Percentiles rank a stretch among this genome's conserved stretches.
phyloP scores from a whole-genome alignment of 2,888 invertebrate genomes.

The Scelioninae gen. 2 region DNA sequence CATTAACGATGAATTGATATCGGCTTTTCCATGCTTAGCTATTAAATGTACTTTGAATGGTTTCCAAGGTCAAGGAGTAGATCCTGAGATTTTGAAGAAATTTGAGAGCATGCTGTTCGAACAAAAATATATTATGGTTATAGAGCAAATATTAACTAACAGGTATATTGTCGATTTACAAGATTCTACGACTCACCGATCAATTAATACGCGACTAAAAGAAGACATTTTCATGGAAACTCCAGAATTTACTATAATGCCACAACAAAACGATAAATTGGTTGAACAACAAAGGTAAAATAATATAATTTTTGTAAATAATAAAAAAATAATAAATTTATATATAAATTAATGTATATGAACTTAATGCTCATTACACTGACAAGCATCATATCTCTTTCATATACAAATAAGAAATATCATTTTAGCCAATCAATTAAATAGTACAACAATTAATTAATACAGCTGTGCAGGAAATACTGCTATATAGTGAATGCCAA shows the following conservation, averaged over 20 bases:
- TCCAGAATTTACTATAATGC: too few species aligned
- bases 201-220: conserved; percentile 30
- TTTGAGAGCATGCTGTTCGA: conserved; percentile 84
- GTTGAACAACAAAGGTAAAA: conserved; percentile 50
- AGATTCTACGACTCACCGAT: conserved; percentile 73
- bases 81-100: conserved; percentile 78
- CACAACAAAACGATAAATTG: conserved; percentile 10
- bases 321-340: too few species aligned
- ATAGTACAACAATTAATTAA: too few species aligned
- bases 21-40: conserved; percentile 82
- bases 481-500: too few species aligned
- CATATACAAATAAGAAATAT: too few species aligned
- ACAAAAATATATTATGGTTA: conserved; percentile 78
- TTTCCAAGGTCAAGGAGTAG: conserved; percentile 78
- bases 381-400: too few species aligned
- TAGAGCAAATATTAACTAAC: conserved; percentile 77
- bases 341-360: too few species aligned
- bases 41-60: conserved; percentile 86
- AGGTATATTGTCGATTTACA: conserved; percentile 80
- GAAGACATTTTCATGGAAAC: too few species aligned
- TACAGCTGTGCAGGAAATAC: too few species aligned
- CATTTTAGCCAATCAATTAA: too few species aligned
- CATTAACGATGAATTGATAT: conserved; percentile 81
- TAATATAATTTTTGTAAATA: too few species aligned
- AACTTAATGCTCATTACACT: too few species aligned